A percentile compares a stretch with the other conserved stretches of the same genome.
Evolutionary conservation across 1,140 invertebrate genomes (phyloP).

Genomic region (Dinoponera quadriceps): DNA sequence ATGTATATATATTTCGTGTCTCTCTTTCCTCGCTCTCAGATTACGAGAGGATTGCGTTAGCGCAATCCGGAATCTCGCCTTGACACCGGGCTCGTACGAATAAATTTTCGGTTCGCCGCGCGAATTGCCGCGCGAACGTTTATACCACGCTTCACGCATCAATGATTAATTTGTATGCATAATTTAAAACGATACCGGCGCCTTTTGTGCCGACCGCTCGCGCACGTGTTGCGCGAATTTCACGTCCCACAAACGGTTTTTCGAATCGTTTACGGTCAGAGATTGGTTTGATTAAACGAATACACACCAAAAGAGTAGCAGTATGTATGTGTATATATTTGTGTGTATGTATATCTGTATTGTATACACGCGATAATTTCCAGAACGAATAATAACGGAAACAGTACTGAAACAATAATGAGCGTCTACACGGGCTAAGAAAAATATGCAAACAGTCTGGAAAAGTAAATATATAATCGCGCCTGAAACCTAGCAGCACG

Average conservation of each 20-base stretch:
- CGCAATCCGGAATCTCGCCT: neutral
- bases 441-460: neutral
- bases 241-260: slow-evolving; percentile 10
- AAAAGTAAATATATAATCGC: slow-evolving; percentile 16
- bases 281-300: slow-evolving; percentile 32
- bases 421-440: slow-evolving; percentile 5
- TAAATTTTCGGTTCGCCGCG: neutral
- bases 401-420: slow-evolving; percentile 24
- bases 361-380: neutral
- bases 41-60: neutral
- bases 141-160: neutral
- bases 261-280: slow-evolving; percentile 1
- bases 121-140: neutral
- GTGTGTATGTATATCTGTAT: neutral
- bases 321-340: neutral
- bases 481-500: neutral
- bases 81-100: neutral
- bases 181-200: slow-evolving; percentile 22
- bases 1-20: neutral
- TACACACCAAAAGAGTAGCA: neutral
- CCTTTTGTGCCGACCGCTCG: neutral
- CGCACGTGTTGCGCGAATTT: neutral
- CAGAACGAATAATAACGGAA: neutral
- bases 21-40: neutral
- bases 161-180: slow-evolving; percentile 11